phyloP scores from a whole-genome alignment of 1,140 invertebrate species.

The Bactericera cockerelli region DNA sequence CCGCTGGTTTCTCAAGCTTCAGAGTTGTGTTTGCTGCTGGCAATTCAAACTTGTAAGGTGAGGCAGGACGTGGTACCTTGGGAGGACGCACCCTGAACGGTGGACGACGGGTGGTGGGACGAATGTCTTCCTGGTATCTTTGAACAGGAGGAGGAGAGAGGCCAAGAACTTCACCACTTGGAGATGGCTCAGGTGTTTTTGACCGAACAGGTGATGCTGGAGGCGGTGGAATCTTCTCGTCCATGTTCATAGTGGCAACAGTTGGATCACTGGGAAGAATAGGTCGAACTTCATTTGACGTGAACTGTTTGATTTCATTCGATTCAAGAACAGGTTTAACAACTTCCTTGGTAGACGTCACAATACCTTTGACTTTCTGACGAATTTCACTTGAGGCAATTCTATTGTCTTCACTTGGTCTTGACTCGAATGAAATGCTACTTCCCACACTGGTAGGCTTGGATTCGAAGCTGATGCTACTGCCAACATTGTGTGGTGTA shows the following conservation, averaged over 20 bases:
- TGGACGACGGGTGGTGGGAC: constrained; percentile 11
- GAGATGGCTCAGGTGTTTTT: constrained; percentile 14
- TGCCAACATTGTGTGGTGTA: background rate
- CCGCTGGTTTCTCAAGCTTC: constrained; percentile 8
- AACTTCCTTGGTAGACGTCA: background rate
- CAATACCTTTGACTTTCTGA: background rate
- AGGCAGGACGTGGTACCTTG: constrained; percentile 18
- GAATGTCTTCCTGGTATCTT: background rate
- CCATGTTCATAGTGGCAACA: constrained; percentile 23
- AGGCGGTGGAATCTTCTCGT: constrained; percentile 21
- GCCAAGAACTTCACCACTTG: constrained; percentile 22
- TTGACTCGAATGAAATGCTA: background rate
- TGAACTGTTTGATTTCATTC: constrained; percentile 1
- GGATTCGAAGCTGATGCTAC: background rate
- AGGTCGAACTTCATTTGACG: background rate
- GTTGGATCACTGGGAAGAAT: constrained; percentile 18
- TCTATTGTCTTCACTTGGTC: background rate
- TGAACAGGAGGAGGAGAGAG: constrained; percentile 22
- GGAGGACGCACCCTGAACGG: background rate
- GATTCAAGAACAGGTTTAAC: background rate
- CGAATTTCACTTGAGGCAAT: background rate
- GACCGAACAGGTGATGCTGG: constrained; percentile 9
- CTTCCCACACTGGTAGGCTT: background rate
- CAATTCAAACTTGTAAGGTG: constrained; percentile 27
- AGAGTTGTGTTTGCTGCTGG: constrained; percentile 12